Evolutionary conservation across 2,797 vertebrate genomes (phyloP).

Genomic region (Neolamprologus multifasciatus): DNA sequence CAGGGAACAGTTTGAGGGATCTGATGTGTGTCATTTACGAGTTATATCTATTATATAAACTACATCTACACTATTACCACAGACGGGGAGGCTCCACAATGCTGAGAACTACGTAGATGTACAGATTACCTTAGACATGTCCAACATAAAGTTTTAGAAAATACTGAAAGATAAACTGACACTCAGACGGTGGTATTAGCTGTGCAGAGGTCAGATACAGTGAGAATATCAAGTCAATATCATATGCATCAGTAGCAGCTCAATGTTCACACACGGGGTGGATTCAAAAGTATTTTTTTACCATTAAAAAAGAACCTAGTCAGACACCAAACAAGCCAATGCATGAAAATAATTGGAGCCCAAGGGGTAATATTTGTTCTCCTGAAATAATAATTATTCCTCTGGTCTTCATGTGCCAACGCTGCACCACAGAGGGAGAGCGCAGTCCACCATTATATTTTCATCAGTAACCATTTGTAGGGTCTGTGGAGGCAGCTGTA

Average conservation of each 20-base stretch:
- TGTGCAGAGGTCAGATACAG: background rate
- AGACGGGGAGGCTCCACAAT: background rate
- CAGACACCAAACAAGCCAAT: slow-evolving; percentile 71
- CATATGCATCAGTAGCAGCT: slow-evolving; percentile 6
- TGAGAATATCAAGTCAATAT: background rate
- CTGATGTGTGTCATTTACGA: fast-evolving
- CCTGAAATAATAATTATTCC: slow-evolving; percentile 81
- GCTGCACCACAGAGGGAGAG: slow-evolving; percentile 57
- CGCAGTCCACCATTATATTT: slow-evolving; percentile 61
- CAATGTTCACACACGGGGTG: slow-evolving; percentile 4
- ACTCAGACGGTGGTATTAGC: fast-evolving
- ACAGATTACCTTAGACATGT: background rate
- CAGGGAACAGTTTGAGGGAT: background rate
- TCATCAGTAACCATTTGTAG: slow-evolving; percentile 69
- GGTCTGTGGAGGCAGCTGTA: slow-evolving; percentile 48
- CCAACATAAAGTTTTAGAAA: background rate
- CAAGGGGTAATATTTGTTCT: slow-evolving; percentile 83
- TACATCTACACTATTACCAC: background rate
- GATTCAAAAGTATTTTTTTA: slow-evolving; percentile 17
- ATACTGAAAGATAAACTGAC: background rate
- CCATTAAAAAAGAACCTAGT: slow-evolving; percentile 35
- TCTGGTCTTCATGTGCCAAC: slow-evolving; percentile 70
- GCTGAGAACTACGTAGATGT: fast-evolving
- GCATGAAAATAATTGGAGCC: slow-evolving; percentile 84
- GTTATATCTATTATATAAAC: background rate